Percentiles rank a stretch among this genome's conserved stretches.
Conservation (phyloP, 2,113 vertebrate species). For the Uria aalge region DNA sequence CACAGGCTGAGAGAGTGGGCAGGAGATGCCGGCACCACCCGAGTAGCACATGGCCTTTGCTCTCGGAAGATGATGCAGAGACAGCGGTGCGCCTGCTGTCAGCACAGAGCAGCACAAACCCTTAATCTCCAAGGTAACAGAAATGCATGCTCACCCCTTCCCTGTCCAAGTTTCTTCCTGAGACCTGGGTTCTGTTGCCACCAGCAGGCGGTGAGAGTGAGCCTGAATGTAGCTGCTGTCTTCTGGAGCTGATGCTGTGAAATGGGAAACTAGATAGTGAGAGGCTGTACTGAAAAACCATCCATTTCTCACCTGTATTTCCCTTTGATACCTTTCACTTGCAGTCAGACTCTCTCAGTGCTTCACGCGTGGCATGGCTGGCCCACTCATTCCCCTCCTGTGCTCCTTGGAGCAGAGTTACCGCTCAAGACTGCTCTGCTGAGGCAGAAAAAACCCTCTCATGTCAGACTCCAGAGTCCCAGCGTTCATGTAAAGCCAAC, state of each 20-base stretch:
- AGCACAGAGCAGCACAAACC: neutral
- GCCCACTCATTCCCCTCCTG: neutral
- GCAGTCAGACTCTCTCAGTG: neutral
- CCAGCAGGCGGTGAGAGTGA: neutral
- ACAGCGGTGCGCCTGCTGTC: neutral
- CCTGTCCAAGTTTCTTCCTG: neutral
- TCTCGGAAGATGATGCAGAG: neutral
- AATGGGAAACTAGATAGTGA: neutral
- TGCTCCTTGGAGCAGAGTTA: neutral
- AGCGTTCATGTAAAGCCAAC: neutral
- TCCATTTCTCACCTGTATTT: neutral
- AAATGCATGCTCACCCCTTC: neutral
- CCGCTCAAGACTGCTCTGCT: neutral
- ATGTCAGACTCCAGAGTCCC: neutral
- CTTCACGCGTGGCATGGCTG: neutral
- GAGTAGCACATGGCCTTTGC: neutral
- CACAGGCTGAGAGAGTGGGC: rapidly evolving
- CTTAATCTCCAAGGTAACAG: neutral
- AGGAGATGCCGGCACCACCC: neutral
- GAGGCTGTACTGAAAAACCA: neutral
- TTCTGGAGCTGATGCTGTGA: neutral
- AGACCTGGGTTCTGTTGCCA: neutral
- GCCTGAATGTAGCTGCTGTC: neutral
- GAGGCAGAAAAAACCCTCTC: neutral
- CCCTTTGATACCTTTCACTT: neutral